Conservation (phyloP, 2,888 invertebrate species). For the Scelioninae gen. 2 region DNA sequence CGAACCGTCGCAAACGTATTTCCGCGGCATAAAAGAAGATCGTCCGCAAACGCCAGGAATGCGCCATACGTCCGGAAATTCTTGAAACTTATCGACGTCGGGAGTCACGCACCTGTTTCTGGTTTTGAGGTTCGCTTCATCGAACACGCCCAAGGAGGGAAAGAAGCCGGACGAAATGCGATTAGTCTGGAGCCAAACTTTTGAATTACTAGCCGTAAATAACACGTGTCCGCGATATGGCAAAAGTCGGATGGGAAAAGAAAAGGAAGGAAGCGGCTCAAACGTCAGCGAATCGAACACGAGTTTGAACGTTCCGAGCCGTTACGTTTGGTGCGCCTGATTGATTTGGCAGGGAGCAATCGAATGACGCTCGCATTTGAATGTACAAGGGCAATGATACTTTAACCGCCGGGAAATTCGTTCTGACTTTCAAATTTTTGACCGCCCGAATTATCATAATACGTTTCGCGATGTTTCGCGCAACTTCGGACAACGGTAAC, state of each 20-base stretch:
- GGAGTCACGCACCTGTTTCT: conserved; percentile 43
- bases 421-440: conserved; percentile 72
- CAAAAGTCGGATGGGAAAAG: conserved; percentile 54
- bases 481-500: too few relatives aligned
- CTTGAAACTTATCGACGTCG: conserved; percentile 35
- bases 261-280: conserved; percentile 26
- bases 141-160: conserved; percentile 21
- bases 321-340: conserved; percentile 14
- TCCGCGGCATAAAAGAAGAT: too few relatives aligned
- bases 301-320: conserved; percentile 42
- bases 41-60: too few relatives aligned
- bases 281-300: conserved; percentile 41
- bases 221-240: conserved; percentile 53
- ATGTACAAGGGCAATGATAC: conserved; percentile 71
- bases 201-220: conserved; percentile 59
- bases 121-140: conserved; percentile 33
- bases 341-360: conserved; percentile 63
- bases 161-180: conserved; percentile 37
- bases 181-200: conserved; percentile 56
- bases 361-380: conserved; percentile 74
- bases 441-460: too few relatives aligned
- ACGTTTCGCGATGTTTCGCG: too few relatives aligned
- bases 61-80: conserved; percentile 23
- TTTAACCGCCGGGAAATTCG: conserved; percentile 71
- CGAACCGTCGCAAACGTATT: too few relatives aligned